phyloP scores from a whole-genome alignment of 1,140 invertebrate genomes.

The Reticulitermes speratus region DNA sequence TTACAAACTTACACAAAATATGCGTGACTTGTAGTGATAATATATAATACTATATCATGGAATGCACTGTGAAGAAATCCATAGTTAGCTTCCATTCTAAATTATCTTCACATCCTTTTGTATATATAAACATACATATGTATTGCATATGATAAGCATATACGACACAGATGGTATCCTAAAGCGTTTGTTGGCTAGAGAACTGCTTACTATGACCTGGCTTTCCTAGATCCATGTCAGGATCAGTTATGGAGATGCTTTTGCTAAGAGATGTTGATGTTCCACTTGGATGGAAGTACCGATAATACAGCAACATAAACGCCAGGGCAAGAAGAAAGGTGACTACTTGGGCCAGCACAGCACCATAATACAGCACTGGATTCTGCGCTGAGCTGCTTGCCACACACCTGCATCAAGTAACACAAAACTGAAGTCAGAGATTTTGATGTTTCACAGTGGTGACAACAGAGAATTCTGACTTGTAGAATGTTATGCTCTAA shows the following conservation, averaged over 20 bases:
- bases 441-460: neutral
- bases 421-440: neutral
- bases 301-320: conserved; percentile 53
- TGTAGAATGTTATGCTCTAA: too few species aligned
- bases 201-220: neutral
- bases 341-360: conserved; percentile 43
- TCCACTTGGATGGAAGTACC: conserved; percentile 49
- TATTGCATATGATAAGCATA: too few species aligned
- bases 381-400: conserved; percentile 44
- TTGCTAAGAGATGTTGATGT: conserved; percentile 36
- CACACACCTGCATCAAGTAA: conserved; percentile 40
- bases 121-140: too few species aligned
- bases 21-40: too few species aligned
- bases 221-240: neutral
- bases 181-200: neutral
- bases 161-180: neutral
- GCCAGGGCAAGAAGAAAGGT: conserved; percentile 50
- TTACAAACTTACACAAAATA: too few species aligned
- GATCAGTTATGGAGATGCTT: conserved; percentile 30
- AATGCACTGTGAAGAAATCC: too few species aligned
- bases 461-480: neutral
- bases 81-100: too few species aligned
- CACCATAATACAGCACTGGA: conserved; percentile 46
- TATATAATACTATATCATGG: too few species aligned
- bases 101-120: too few species aligned